These are phyloP conservation scores for Aporrectodea caliginosa DNA, from an alignment of 1,140 invertebrate genomes.

Conservation along the genomic window DNA sequence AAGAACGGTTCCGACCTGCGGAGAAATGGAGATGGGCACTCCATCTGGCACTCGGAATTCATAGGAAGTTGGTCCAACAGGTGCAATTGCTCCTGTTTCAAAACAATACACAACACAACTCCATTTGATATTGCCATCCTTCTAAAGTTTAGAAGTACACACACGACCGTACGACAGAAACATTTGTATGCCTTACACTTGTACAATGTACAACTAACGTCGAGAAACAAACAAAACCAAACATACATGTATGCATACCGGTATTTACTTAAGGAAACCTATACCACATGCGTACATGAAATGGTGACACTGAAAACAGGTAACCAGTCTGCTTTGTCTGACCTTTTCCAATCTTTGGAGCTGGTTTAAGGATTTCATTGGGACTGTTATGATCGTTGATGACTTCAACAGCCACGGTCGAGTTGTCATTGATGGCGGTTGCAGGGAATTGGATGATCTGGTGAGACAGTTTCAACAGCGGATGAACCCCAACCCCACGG, in stretches of 20 bases:
- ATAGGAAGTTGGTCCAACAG: constrained; percentile 55
- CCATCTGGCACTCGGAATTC: constrained; percentile 52
- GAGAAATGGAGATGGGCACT: constrained; percentile 50
- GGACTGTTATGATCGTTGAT: constrained; percentile 51
- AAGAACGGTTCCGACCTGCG: constrained; percentile 53
- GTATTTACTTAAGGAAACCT: too few relatives aligned
- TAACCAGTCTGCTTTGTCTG: too few relatives aligned
- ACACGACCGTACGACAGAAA: too few relatives aligned
- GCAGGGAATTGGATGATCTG: constrained; percentile 52
- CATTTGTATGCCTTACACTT: too few relatives aligned
- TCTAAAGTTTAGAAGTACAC: too few relatives aligned
- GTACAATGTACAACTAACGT: too few relatives aligned
- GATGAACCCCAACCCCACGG: constrained; percentile 52
- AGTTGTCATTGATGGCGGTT: constrained; percentile 50
- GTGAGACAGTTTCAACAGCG: constrained; percentile 53
- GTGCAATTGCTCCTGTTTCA: constrained; percentile 51
- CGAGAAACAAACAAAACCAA: too few relatives aligned
- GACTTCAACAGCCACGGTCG: constrained; percentile 45
- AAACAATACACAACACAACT: too few relatives aligned
- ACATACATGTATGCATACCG: too few relatives aligned
- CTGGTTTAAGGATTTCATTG: constrained; percentile 53
- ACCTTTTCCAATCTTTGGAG: constrained; percentile 52
- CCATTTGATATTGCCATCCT: too few relatives aligned
- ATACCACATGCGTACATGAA: too few relatives aligned
- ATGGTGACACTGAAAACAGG: too few relatives aligned